A percentile compares a stretch with the other conserved stretches of the same genome.
These are phyloP conservation scores for Glareola pratincola DNA, from an alignment of 2,113 vertebrate species.

Conservation along the genomic window DNA sequence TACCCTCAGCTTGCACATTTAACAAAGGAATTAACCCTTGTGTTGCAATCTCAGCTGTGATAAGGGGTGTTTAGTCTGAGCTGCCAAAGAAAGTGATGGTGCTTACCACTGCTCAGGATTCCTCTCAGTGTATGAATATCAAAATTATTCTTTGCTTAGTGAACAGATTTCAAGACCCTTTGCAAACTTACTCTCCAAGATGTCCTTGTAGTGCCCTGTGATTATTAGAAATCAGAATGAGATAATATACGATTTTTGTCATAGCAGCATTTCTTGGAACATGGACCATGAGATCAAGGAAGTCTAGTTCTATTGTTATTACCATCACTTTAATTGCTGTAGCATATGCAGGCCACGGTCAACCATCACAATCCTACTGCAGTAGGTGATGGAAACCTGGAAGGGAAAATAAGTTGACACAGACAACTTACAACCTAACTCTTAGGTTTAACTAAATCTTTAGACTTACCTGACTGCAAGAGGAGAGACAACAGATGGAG, in stretches of 20 bases:
- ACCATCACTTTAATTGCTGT: neutral
- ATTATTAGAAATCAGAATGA: neutral
- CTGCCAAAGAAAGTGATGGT: neutral
- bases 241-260: neutral
- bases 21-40: neutral
- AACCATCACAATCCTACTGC: neutral
- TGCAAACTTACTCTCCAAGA: neutral
- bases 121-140: neutral
- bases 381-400: neutral
- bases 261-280: neutral
- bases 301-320: neutral
- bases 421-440: neutral
- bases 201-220: neutral
- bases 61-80: neutral
- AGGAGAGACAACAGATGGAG: constrained; percentile 24
- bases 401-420: neutral
- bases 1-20: neutral
- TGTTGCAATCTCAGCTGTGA: neutral
- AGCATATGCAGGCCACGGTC: neutral
- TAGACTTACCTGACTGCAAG: neutral
- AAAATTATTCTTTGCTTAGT: neutral
- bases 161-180: neutral
- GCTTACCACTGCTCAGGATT: neutral
- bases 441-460: neutral
- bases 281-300: neutral